phyloP scores from a whole-genome alignment of 1,140 invertebrate genomes.

The Papilio polyxenes region DNA sequence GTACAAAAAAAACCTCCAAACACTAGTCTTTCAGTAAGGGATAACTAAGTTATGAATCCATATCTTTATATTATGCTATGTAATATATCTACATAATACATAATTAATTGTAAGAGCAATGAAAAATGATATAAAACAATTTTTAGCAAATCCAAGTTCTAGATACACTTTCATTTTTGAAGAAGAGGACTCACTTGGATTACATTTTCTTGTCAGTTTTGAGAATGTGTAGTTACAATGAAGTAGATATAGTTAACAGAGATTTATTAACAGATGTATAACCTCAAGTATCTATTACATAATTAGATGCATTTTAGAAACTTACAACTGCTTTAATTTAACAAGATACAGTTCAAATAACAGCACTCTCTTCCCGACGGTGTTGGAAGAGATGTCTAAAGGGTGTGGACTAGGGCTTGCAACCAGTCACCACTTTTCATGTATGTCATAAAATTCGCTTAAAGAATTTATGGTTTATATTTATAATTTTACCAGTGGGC shows the following conservation, averaged over 20 bases:
- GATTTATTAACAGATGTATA: constrained; percentile 28
- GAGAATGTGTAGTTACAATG: constrained; percentile 25
- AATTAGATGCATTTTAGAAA: constrained; percentile 36
- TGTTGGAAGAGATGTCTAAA: constrained; percentile 36
- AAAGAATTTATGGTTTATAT: constrained; percentile 38
- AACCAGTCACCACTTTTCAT: constrained; percentile 35
- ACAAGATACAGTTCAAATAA: constrained; percentile 33
- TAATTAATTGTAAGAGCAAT: constrained; percentile 6
- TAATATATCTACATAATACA: constrained; percentile 42
- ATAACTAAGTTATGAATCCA: constrained; percentile 45
- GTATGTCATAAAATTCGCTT: constrained; percentile 39
- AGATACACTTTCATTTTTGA: background rate
- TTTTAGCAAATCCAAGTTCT: constrained; percentile 13
- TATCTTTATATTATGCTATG: constrained; percentile 47
- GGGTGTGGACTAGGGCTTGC: constrained; percentile 35
- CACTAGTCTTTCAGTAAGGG: constrained; percentile 65
- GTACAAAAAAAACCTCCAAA: constrained; percentile 73
- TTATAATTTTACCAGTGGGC: constrained; percentile 35
- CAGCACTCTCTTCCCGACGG: constrained; percentile 28
- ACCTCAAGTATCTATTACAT: constrained; percentile 34
- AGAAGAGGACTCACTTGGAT: background rate
- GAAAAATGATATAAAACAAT: constrained; percentile 21
- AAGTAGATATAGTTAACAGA: constrained; percentile 31
- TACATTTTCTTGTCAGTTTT: constrained; percentile 18
- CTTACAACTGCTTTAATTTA: constrained; percentile 37